Conservation (phyloP, 23 tunicate species). For the Ascidia mentula region DNA sequence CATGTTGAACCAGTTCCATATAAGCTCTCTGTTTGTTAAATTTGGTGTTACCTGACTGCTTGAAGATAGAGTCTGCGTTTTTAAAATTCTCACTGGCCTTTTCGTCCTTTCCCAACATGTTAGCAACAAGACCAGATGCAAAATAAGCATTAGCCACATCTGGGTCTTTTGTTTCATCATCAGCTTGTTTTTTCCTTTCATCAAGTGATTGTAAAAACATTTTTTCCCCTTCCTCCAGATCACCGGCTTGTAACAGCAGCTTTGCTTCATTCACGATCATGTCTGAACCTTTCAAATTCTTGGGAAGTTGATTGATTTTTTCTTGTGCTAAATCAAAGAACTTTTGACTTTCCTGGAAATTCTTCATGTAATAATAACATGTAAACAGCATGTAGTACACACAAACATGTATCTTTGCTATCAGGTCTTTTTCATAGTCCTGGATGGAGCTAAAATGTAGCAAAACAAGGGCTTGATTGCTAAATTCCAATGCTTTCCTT, state of each 20-base stretch:
- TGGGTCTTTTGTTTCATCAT: background rate
- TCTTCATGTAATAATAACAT: background rate
- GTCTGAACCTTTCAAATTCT: background rate
- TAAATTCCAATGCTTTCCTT: background rate
- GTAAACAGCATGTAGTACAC: background rate
- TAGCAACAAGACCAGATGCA: background rate
- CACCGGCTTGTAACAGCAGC: background rate
- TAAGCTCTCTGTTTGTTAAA: background rate
- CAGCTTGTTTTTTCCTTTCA: background rate
- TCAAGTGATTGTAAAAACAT: background rate
- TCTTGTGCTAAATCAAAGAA: background rate
- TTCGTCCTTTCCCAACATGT: background rate
- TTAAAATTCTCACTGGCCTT: background rate
- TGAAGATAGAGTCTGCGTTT: background rate
- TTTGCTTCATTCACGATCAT: background rate
- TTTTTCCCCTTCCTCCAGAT: background rate
- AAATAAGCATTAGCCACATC: background rate
- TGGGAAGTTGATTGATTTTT: no score
- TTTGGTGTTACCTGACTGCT: background rate
- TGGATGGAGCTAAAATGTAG: background rate
- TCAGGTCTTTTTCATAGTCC: background rate
- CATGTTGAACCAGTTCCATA: background rate
- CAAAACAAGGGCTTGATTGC: background rate
- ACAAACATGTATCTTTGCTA: background rate
- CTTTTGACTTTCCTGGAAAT: background rate